Evolutionary conservation across 2,888 invertebrate genomes (phyloP), one percentile per base, ranked within the genome.

Genomic region (Molorchus minor): DNA sequence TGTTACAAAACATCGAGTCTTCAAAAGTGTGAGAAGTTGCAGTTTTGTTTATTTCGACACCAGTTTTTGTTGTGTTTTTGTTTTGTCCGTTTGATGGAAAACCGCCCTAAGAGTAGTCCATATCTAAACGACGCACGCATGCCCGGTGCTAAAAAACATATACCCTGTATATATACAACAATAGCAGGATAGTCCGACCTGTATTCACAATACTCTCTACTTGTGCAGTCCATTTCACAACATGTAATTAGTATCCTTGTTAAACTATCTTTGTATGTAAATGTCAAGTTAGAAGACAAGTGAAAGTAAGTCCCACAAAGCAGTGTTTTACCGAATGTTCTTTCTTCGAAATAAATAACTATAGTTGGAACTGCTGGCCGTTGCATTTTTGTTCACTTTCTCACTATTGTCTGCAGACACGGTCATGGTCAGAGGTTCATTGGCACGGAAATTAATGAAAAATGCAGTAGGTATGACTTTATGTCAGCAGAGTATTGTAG

Each of bases 351-450:
- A 41, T 16, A 41, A 41, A 15, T 41, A n/a, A 41, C 15, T 13
- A 7, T 12, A 41, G 15, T 13, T 16, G 3, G 8, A 13, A 13
- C 3, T 19, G 15, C 15, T 41, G 4, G 20, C 8, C 41, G 3
- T 16, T 8, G 19, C 17, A 10, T 25, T 38, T 36, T 17, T 30
- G 35, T 49, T 51, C 41, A 49, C 56, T 56, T 47, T 43, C 29
- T 21, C 41, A 12, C 15, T 38, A 30, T 45, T 41, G 17, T 45
- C 12, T n/a, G 15, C 45, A 8, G 19, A 46, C 13, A 46, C 46
- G 58, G 51, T 58, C 58, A 58, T 13, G 58, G 58, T 36, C 58
- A 36, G 10, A 45, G 30, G 58, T 58, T 58, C 58, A 52, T 51
- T 58, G 51, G 43, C 58, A 45, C 43, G 30, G 21, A 25, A 35